phyloP scores from a whole-genome alignment of 1,140 invertebrate species.

The Heliconius hermathena region DNA sequence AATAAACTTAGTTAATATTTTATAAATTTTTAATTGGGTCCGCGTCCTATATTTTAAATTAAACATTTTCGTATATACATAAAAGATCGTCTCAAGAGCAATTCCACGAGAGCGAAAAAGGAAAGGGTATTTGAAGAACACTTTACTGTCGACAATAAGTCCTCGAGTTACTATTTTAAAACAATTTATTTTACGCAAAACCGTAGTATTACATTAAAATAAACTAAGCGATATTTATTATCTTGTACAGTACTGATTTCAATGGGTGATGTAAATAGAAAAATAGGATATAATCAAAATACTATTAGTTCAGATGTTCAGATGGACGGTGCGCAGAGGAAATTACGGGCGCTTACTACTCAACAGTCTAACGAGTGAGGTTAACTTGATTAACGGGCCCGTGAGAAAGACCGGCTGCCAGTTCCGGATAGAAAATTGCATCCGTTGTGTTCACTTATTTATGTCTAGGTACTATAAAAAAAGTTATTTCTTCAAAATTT shows the following conservation, averaged over 20 bases:
- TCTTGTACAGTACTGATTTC: neutral
- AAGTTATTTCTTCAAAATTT: neutral
- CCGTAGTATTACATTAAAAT: neutral
- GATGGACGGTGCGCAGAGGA: constrained; percentile 14
- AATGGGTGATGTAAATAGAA: neutral
- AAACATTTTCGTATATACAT: constrained; percentile 14
- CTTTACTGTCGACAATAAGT: constrained; percentile 5
- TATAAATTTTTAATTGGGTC: neutral
- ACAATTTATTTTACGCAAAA: neutral
- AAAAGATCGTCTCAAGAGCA: constrained; percentile 3
- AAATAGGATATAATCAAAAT: constrained; percentile 11
- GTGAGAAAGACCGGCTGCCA: constrained; percentile 16
- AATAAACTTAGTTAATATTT: neutral
- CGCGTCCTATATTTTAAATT: neutral
- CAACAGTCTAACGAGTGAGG: constrained; percentile 18
- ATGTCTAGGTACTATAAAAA: neutral
- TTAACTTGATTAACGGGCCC: constrained; percentile 21
- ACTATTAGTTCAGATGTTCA: constrained; percentile 4
- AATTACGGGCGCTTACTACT: constrained; percentile 20
- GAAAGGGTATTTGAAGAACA: constrained; percentile 14
- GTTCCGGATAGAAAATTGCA: constrained; percentile 16
- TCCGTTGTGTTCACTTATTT: constrained; percentile 9
- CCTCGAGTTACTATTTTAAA: constrained; percentile 4
- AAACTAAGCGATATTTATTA: neutral
- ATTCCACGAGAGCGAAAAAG: constrained; percentile 1